phyloP scores from a whole-genome alignment of 2,797 vertebrate species.

The Labroides dimidiatus region DNA sequence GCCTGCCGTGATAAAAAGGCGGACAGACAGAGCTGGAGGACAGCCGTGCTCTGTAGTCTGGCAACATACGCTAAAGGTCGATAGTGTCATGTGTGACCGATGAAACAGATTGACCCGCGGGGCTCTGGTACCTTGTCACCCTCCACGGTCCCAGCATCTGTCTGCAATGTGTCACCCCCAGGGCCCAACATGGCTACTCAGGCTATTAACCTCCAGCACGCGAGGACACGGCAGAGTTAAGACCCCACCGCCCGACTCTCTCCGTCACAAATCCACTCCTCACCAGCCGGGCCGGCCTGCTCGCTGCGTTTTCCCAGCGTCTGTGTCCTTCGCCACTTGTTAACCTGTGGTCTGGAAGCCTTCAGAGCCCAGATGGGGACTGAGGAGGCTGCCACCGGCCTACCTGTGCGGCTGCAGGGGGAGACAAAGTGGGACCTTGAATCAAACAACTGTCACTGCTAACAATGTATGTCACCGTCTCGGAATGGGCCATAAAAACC shows the following conservation, averaged over 20 bases:
- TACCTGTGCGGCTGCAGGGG: conserved; percentile 59
- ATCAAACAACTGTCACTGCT: conserved; percentile 80
- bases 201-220: conserved; percentile 79
- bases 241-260: conserved; percentile 54
- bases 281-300: not conserved
- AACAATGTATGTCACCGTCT: conserved; percentile 77
- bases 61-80: conserved; percentile 76
- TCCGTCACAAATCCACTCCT: conserved; percentile 66
- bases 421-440: conserved; percentile 77
- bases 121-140: conserved; percentile 69
- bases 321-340: conserved; percentile 50
- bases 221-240: conserved; percentile 69
- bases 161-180: conserved; percentile 74
- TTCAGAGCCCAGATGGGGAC: conserved; percentile 12
- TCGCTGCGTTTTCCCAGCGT: conserved; percentile 7
- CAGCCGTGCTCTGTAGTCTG: conserved; percentile 63
- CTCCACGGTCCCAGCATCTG: conserved; percentile 70
- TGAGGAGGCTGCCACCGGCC: conserved; percentile 10
- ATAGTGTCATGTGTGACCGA: conserved; percentile 77
- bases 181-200: conserved; percentile 75
- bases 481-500: conserved; percentile 80
- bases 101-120: conserved; percentile 74
- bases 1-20: conserved; percentile 60
- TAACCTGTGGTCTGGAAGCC: conserved; percentile 40
- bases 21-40: conserved; percentile 58